Evolutionary conservation across 2,113 vertebrate species (phyloP).

Genomic region (Phaetusa simplex): DNA sequence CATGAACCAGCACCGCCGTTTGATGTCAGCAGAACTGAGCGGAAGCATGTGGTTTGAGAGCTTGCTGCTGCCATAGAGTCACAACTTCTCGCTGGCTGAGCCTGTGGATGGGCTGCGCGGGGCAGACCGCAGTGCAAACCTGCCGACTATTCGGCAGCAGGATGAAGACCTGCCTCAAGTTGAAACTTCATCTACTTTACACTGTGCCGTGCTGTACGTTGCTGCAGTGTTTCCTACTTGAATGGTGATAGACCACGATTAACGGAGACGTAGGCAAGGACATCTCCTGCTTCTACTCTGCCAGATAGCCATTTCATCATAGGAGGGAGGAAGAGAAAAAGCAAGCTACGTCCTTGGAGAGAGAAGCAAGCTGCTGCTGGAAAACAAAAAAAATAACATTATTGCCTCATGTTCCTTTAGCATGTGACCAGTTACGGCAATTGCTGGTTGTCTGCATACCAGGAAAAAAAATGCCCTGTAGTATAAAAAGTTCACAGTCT

Average conservation of each 20-base stretch:
- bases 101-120: not conserved
- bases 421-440: conserved; percentile 59
- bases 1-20: not conserved
- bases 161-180: not conserved
- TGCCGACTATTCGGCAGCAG: not conserved
- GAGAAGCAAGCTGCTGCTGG: conserved; percentile 25
- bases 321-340: conserved; percentile 24
- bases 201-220: accelerated
- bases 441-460: conserved; percentile 52
- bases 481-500: conserved; percentile 35
- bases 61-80: conserved; percentile 3
- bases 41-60: conserved; percentile 58
- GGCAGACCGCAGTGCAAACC: not conserved
- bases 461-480: conserved; percentile 15
- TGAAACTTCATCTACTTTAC: not conserved
- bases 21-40: conserved; percentile 60
- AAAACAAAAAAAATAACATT: not conserved
- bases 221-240: accelerated
- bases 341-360: not conserved
- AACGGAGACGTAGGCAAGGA: not conserved
- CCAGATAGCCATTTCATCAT: not conserved
- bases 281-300: not conserved
- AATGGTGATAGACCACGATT: not conserved
- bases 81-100: not conserved
- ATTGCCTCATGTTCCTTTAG: conserved; percentile 52